Conservation (phyloP, 2,113 vertebrate species). For the Neodon shergylaensis region DNA sequence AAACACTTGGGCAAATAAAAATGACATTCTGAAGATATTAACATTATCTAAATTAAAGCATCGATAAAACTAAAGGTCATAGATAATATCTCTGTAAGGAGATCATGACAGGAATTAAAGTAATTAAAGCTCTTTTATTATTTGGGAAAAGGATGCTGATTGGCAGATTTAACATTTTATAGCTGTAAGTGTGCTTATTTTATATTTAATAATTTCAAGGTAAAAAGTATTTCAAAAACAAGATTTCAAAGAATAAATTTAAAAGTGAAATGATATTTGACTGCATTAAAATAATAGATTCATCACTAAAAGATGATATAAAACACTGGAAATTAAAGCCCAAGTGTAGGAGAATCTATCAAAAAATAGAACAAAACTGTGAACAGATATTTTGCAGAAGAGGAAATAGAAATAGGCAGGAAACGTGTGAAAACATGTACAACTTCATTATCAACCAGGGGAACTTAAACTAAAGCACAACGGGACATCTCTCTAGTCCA, state of each 20-base stretch:
- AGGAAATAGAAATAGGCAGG: background rate
- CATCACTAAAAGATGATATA: background rate
- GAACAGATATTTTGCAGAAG: slow-evolving; percentile 15
- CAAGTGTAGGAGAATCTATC: background rate
- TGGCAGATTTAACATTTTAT: background rate
- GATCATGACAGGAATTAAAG: background rate
- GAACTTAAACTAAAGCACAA: background rate
- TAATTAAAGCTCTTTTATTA: background rate
- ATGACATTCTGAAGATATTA: background rate
- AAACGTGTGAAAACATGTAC: background rate
- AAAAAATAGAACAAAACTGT: background rate
- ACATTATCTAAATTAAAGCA: background rate
- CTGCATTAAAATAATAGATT: background rate
- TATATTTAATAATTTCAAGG: slow-evolving; percentile 27
- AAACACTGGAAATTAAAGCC: background rate
- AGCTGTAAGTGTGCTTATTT: background rate
- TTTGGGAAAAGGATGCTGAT: background rate
- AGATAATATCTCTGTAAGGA: background rate
- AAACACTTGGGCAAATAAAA: background rate
- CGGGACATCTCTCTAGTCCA: background rate
- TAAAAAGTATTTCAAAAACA: slow-evolving; percentile 23
- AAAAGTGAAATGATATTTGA: slow-evolving; percentile 33
- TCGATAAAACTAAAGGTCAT: background rate
- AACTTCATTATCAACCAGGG: background rate
- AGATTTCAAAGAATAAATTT: slow-evolving; percentile 27